These are phyloP conservation scores for Ditula angustiorana DNA, from an alignment of 2,888 invertebrate genomes.

Conservation along the genomic window DNA sequence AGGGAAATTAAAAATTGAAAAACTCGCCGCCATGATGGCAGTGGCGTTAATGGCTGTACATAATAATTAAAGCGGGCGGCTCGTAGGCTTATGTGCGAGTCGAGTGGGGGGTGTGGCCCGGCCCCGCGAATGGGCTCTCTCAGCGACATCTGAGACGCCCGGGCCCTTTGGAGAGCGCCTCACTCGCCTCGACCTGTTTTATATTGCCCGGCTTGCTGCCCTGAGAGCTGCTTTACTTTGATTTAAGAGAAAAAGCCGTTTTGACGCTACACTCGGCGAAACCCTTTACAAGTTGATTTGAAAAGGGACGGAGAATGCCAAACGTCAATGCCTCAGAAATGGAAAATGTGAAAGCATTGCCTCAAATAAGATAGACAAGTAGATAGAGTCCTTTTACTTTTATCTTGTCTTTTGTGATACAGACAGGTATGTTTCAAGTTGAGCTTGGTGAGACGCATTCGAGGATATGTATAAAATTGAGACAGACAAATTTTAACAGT, in stretches of 20 bases:
- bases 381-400: constrained; percentile 26
- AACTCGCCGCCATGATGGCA: constrained; percentile 82
- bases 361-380: constrained; percentile 30
- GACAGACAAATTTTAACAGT: too few relatives aligned
- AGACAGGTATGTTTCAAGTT: not conserved
- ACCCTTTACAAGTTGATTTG: constrained; percentile 52
- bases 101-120: constrained; percentile 84
- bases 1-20: constrained; percentile 85
- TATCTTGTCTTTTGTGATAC: constrained; percentile 18
- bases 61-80: constrained; percentile 83
- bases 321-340: constrained; percentile 46
- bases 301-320: constrained; percentile 60
- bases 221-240: constrained; percentile 81
- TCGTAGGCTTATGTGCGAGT: constrained; percentile 82
- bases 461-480: not conserved
- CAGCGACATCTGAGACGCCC: constrained; percentile 82
- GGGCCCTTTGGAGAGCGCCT: constrained; percentile 80
- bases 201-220: constrained; percentile 78
- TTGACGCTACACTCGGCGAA: constrained; percentile 66
- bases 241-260: constrained; percentile 81
- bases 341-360: constrained; percentile 37
- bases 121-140: constrained; percentile 82
- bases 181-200: constrained; percentile 80
- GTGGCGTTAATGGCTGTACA: constrained; percentile 84
- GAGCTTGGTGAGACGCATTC: not conserved